A percentile compares a stretch with the other conserved stretches of the same genome.
Conservation (phyloP, 2,797 vertebrate genomes). For the Channa striata region DNA sequence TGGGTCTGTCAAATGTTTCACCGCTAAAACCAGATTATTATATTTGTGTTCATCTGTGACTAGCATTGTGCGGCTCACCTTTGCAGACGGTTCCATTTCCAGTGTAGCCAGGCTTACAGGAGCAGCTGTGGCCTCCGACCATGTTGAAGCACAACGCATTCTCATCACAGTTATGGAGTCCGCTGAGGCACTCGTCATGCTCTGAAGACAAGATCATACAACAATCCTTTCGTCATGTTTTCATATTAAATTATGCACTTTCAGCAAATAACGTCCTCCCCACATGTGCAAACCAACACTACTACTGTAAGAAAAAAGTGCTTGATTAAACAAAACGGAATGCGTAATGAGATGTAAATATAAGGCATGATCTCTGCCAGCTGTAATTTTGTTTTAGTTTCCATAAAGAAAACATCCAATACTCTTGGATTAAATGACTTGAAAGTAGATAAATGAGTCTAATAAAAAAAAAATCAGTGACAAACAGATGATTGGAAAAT, state of each 20-base stretch:
- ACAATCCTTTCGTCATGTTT: no score
- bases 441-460: constrained; percentile 49
- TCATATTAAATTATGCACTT: no score
- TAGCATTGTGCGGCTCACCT: constrained; percentile 80
- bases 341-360: constrained; percentile 35
- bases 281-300: constrained; percentile 32
- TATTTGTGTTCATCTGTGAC: no score
- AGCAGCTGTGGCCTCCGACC: constrained; percentile 95
- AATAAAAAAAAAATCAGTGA: constrained; percentile 47
- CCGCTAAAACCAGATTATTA: neutral
- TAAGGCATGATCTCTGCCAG: constrained; percentile 23
- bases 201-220: constrained; percentile 80
- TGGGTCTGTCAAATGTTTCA: neutral
- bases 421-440: constrained; percentile 45
- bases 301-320: constrained; percentile 33
- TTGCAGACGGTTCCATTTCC: constrained; percentile 96
- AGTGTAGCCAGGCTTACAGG: constrained; percentile 94
- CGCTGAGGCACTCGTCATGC: constrained; percentile 94
- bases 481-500: constrained; percentile 36
- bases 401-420: constrained; percentile 38
- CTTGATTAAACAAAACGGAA: constrained; percentile 35
- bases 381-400: constrained; percentile 43
- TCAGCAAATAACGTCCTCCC: neutral
- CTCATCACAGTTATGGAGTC: constrained; percentile 94
- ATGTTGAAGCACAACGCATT: constrained; percentile 98